Conservation (phyloP, 2,113 vertebrate genomes). For the Chaetodon trifascialis region DNA sequence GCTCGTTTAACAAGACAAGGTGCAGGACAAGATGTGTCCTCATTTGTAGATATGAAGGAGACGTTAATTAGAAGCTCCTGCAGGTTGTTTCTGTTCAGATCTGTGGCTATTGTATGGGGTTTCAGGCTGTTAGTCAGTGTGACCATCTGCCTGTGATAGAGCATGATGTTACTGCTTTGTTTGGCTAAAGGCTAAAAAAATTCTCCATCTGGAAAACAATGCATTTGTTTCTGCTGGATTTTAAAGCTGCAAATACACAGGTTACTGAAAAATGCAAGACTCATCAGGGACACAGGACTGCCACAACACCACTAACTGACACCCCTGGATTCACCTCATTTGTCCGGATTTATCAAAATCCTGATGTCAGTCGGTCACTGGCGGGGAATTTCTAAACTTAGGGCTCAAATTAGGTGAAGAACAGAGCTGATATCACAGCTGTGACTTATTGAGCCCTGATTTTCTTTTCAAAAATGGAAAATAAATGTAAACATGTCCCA, state of each 20-base stretch:
- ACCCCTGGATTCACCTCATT: not conserved
- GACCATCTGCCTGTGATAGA: no score
- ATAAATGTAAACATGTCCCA: not conserved
- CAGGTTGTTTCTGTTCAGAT: not conserved
- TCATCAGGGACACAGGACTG: not conserved
- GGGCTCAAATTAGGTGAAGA: not conserved
- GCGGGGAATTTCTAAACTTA: not conserved
- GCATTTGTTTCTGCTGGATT: not conserved
- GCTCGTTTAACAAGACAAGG: not conserved
- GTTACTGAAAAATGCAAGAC: not conserved
- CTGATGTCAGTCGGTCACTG: not conserved
- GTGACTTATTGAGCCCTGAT: not conserved
- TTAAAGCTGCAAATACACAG: not conserved
- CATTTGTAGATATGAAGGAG: not conserved
- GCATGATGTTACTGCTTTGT: not conserved
- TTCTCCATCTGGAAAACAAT: not conserved
- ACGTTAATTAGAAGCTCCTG: not conserved
- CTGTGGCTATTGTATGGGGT: not conserved
- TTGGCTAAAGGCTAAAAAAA: not conserved
- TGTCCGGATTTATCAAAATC: not conserved
- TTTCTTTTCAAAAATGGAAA: not conserved
- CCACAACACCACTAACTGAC: not conserved
- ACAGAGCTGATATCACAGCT: not conserved
- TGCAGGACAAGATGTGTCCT: not conserved
- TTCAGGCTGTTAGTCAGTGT: not conserved